Evolutionary conservation across 2,888 invertebrate genomes (phyloP), one percentile per base, ranked within the genome.

Genomic region (Neoscelio sp.): DNA sequence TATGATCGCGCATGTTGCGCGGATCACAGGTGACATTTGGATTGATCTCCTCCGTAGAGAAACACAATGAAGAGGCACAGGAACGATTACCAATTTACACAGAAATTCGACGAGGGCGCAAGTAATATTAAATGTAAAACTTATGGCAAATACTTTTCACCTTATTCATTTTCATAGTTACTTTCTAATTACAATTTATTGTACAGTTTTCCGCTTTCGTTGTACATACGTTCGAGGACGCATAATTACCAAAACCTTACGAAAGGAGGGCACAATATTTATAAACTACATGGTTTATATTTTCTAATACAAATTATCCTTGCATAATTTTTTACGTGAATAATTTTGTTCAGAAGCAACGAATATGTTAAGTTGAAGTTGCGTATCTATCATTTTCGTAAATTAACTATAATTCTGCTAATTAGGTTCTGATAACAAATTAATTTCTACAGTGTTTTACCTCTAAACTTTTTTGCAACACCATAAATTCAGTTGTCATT

Each of bases 41-140:
- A 77, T 77, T 77, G 77, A 77, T 77, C 56, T 68, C 38, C 42
- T 64, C 40, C 3, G 68, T 50, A 38, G 26, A 64, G 64, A 60
- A 64, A 52, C 71, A 78, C 65, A 35, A 78, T 78, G 77, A 70
- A 58, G 77, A 65, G 60, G 10, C 42, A 4, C 58, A 48, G 65
- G 15, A 70, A 42, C 33, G 48, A 44, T 33, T 50, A 30, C 28
- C 44, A 42, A 26, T 71, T 77, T 42, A n/a, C 18, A 44, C 50
- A 35, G 50, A 77, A 65, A 40, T 71, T 71, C 65, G 44, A 65
- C 50, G 23, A 35, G 44, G 65, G 52, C 52, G 77, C 77, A 77
- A 77, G 77, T 77, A 77, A 58, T 71, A 75, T 76, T 65, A 68
- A 76, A 76, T 68, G 68, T 76, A 68, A 76, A 50, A 35, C 6